Evolutionary conservation across 30 jellyfish, hydroid and myxozoan genomes (phyloP).

Genomic region (Chrysaora quinquecirrha): DNA sequence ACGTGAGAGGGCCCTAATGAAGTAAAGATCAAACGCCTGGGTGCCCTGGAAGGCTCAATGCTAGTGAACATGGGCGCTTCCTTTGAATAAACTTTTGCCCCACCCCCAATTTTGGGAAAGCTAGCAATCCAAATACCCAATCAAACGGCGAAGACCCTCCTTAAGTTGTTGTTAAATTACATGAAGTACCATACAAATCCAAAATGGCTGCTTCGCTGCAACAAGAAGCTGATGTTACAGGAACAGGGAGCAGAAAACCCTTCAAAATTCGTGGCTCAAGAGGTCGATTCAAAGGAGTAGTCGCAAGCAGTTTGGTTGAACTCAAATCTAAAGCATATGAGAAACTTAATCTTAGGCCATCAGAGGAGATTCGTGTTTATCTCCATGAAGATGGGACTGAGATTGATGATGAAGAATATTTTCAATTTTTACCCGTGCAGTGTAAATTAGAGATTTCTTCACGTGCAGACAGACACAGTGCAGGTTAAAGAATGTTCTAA

Average conservation of each 20-base stretch:
- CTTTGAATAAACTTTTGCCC: too few relatives aligned
- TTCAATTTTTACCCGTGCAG: conserved; percentile 72
- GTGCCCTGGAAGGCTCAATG: too few relatives aligned
- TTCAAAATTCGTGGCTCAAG: conserved; percentile 29
- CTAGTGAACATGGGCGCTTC: too few relatives aligned
- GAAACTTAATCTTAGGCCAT: conserved; percentile 1
- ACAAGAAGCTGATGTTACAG: not conserved
- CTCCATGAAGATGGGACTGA: conserved; percentile 92
- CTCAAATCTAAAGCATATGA: conserved; percentile 25
- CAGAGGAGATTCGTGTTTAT: conserved; percentile 22
- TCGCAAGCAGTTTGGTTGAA: conserved; percentile 50
- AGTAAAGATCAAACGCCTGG: too few relatives aligned
- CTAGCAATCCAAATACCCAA: too few relatives aligned
- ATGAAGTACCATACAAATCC: too few relatives aligned
- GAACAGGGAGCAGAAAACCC: conserved; percentile 25
- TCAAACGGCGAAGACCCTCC: too few relatives aligned
- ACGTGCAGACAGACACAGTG: not conserved
- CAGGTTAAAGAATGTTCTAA: not conserved
- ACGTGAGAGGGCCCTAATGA: too few relatives aligned
- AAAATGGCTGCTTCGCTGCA: conserved; percentile 29
- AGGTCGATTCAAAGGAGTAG: conserved; percentile 55
- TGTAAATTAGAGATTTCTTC: conserved; percentile 57
- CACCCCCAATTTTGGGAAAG: too few relatives aligned
- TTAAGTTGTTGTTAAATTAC: too few relatives aligned
- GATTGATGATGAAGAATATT: conserved; percentile 83